phyloP scores from a whole-genome alignment of 2,113 vertebrate genomes.

The Rhynchopsitta pachyrhyncha region DNA sequence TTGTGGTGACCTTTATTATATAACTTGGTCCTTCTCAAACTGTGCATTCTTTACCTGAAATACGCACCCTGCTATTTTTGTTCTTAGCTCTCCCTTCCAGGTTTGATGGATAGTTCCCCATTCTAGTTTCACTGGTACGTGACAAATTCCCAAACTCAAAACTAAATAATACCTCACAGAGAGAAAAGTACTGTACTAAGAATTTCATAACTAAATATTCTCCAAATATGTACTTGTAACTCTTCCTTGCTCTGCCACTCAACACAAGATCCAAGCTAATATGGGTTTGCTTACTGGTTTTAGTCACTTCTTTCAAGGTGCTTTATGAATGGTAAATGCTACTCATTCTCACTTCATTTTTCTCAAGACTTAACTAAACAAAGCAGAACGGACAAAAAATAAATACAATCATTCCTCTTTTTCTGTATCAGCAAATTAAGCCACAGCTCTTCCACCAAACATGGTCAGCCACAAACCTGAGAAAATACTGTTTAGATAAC shows the following conservation, averaged over 20 bases:
- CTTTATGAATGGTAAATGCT: background rate
- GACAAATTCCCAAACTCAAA: background rate
- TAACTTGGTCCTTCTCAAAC: background rate
- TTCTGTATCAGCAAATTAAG: background rate
- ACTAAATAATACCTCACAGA: background rate
- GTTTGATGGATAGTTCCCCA: background rate
- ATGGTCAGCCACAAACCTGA: background rate
- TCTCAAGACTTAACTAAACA: background rate
- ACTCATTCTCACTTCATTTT: background rate
- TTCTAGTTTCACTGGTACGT: background rate
- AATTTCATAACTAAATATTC: background rate
- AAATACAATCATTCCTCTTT: background rate
- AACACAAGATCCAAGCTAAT: background rate
- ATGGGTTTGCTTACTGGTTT: fast-evolving
- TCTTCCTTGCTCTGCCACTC: background rate
- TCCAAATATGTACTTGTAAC: background rate
- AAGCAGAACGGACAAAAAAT: background rate
- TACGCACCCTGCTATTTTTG: background rate
- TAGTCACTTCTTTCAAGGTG: background rate
- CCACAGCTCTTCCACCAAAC: background rate
- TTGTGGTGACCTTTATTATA: background rate
- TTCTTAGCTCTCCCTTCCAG: background rate
- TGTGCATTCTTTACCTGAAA: background rate
- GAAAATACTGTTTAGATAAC: background rate
- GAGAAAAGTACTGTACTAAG: background rate